Base-by-base conservation (phyloP, 2,797 vertebrate species). In the Phoxinus dragarum region DNA sequence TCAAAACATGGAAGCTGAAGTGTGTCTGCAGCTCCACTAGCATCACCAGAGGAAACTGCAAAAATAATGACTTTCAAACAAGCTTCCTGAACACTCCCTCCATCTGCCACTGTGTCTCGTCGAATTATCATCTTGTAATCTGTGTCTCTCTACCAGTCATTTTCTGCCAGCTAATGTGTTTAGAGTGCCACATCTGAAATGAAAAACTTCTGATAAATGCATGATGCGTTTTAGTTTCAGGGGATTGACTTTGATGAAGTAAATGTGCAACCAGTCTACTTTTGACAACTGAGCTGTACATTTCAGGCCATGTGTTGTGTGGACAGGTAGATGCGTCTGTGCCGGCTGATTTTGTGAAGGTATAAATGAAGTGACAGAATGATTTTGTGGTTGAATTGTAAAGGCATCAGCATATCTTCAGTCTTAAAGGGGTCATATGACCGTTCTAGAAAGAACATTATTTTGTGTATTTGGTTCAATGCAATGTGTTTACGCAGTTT, bases 51-150 rank as follows among this genome's bases (percentile, higher is more conserved):
- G 19, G 31, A 44, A 72, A 47, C n/a, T 9, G 42, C 69, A 44
- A 27, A 27, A 44, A 27, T 27, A 44, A 44, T 16, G 23, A 44
- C 23, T 72, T 72, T 27, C 11, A 44, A 47, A 47, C 40, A 72
- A 38, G 68, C 68, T 71, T 71, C 40, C 42, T 72, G n/a, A 72
- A 49, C 23, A 47, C 16, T 31, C 42, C 42, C 71, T 73, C 71
- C 42, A 19, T 49, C 71, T 31, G 42, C n/a, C 42, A 17, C 69
- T 72, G 38, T 47, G 23, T 31, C 42, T 17, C 2, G 1, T 4
- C 14, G 11, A 71, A 31, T 73, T 31, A 27, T 72, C 40, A 27
- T 72, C 42, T 72, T 16, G 12, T 27, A 8, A 44, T 31, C 4
- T 72, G 27, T 73, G 14, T 31, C 44, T 73, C 49, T 49, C 7